Percentiles rank a stretch among this genome's conserved stretches.
phyloP scores from a whole-genome alignment of 2,113 vertebrate species.

The Ptychochromis oligacanthus region DNA sequence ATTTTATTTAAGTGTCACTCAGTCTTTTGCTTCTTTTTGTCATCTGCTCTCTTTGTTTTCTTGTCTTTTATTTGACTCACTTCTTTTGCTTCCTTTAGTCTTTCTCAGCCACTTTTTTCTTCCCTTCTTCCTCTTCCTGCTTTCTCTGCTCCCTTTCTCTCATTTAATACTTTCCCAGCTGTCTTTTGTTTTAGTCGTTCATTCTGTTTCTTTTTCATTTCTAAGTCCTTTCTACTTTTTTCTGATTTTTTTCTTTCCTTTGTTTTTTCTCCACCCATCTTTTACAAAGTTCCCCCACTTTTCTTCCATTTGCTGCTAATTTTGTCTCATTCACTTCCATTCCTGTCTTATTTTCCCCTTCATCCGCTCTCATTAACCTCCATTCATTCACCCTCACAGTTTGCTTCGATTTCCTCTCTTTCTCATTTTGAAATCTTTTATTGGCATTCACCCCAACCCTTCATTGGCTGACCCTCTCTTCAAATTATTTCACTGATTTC shows the following conservation, averaged over 20 bases:
- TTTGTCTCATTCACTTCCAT: not conserved
- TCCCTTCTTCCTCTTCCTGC: not conserved
- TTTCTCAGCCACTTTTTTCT: not conserved
- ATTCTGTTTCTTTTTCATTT: not conserved
- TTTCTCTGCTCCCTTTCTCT: too few relatives aligned
- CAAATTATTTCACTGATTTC: not conserved
- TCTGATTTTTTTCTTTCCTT: not conserved
- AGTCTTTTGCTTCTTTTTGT: not conserved
- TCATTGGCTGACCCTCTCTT: not conserved
- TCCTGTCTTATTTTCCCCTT: not conserved
- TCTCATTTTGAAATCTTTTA: not conserved
- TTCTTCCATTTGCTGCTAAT: not conserved
- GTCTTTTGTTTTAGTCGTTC: not conserved
- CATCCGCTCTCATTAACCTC: not conserved
- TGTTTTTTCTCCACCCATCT: not conserved
- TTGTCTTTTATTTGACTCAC: not conserved
- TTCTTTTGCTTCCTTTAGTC: not conserved
- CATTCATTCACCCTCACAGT: not conserved
- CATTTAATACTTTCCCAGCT: not conserved
- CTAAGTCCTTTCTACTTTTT: not conserved
- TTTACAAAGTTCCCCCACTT: not conserved
- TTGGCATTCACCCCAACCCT: not conserved
- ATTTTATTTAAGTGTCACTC: too few relatives aligned
- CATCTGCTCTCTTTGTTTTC: not conserved
- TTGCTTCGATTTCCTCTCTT: not conserved